Evolutionary conservation across 2,888 invertebrate genomes (phyloP).

Genomic region (Rambutsinella grinnellia): DNA sequence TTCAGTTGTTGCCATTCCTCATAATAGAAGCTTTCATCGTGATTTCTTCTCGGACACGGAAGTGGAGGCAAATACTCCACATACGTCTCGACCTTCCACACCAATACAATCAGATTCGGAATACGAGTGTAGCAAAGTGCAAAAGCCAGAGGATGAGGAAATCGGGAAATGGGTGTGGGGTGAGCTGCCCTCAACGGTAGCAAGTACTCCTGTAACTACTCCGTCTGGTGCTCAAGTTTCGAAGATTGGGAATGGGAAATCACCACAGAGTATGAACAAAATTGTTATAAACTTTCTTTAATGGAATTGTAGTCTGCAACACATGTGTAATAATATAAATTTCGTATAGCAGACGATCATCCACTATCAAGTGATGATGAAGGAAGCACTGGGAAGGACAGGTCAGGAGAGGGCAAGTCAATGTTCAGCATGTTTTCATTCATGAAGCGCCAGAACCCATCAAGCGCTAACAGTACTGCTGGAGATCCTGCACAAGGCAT

Average conservation of each 20-base stretch:
- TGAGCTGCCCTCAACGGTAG: conserved; percentile 64
- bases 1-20: conserved; percentile 33
- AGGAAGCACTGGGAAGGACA: conserved; percentile 53
- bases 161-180: conserved; percentile 67
- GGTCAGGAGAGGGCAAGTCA: conserved; percentile 70
- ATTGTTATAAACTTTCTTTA: neutral
- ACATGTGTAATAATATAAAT: neutral
- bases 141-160: conserved; percentile 63
- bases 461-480: conserved; percentile 68
- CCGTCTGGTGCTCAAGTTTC: conserved; percentile 42
- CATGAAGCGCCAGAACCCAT: conserved; percentile 79
- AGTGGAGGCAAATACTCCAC: conserved; percentile 67
- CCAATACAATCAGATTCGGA: conserved; percentile 96
- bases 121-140: conserved; percentile 75
- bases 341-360: conserved; percentile 57
- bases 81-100: conserved; percentile 80
- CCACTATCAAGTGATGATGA: conserved; percentile 71
- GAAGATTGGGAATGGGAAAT: conserved; percentile 40
- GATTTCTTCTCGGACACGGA: conserved; percentile 66
- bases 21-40: conserved; percentile 64
- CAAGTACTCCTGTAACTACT: conserved; percentile 62
- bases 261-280: conserved; percentile 23
- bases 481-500: conserved; percentile 78
- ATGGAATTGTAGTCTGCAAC: neutral
- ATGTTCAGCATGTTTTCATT: conserved; percentile 94